Base-by-base conservation (phyloP, 2,113 vertebrate species). In the Hirundichthys speculiger region DNA sequence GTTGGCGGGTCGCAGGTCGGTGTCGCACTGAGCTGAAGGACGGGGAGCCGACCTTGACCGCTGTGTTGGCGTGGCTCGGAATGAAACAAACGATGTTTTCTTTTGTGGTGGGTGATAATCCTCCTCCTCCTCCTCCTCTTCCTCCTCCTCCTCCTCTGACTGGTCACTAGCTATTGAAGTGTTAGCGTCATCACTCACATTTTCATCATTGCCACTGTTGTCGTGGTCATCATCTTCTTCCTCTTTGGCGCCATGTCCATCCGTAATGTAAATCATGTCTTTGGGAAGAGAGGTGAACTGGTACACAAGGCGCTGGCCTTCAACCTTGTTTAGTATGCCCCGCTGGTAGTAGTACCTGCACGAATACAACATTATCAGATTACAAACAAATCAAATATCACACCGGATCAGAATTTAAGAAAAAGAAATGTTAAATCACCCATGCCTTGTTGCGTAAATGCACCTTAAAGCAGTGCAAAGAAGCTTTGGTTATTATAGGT, bases 301-400 rank as follows among this genome's bases (percentile, higher is more conserved):
- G 89, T 99, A 99, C 2, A 99, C 97, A 24, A 99, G 91, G 22
- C 97, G 95, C 80, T 99, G 97, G 45, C 97, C 97, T 90, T 99
- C 97, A n/a, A 99, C 97, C 89, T 99, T 99, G 77, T 97, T 96
- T 72, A 99, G 90, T 74, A 99, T 99, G 84, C 97, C 97, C 82
- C 97, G 96, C 91, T 99, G 97, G 89, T 99, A 99, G 87, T 99
- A 99, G 86, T 99, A 99, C 90, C 97, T 99, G 84, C 72, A 85
- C 1, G 48, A 58, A 54, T 4, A 65, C 34, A 77, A 38, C 65
- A 7, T 16, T 45, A 43, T 6, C 22, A 9, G 1, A 10, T 34
- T 6, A 27, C 71, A 61, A 63, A n/a, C n/a, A 51, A 13, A n/a
- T 38, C 18, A n/a, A 10, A 27, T 27, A 27, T 4, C 14, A 9